A percentile compares a stretch with the other conserved stretches of the same genome.
These are phyloP conservation scores for Chauna torquata DNA, from an alignment of 2,113 vertebrate species.

Conservation along the genomic window DNA sequence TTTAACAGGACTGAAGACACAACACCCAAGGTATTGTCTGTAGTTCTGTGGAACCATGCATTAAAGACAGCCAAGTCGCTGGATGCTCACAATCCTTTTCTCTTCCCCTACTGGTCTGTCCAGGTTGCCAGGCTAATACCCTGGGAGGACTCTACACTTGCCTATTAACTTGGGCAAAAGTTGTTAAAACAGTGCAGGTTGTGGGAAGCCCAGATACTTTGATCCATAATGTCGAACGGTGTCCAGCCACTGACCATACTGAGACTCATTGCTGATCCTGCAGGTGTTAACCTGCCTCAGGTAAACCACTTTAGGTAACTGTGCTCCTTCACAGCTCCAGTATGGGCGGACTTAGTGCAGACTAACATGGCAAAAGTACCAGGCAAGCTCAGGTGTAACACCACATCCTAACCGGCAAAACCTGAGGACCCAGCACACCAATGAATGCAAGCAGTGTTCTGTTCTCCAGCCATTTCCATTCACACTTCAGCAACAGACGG, in stretches of 20 bases:
- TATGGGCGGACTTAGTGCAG: neutral
- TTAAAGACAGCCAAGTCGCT: neutral
- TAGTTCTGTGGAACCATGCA: neutral
- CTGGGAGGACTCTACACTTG: neutral
- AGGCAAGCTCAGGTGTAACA: neutral
- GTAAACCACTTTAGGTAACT: neutral
- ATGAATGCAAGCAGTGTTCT: accelerated
- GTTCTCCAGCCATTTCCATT: neutral
- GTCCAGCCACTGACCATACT: neutral
- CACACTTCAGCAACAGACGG: neutral
- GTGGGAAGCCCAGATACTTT: neutral
- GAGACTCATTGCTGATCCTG: neutral
- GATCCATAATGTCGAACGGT: neutral
- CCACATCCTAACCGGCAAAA: neutral
- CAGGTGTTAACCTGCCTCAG: neutral
- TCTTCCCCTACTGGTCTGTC: neutral
- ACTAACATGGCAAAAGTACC: neutral
- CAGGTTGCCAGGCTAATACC: neutral
- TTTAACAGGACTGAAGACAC: neutral
- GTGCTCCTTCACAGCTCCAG: neutral
- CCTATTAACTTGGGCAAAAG: neutral
- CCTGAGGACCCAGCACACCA: neutral
- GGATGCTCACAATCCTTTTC: neutral
- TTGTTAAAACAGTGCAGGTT: neutral
- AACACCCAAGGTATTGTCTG: neutral